Evolutionary conservation across 1,140 invertebrate genomes (phyloP), one percentile per base, ranked within the genome.

Genomic region (Macrocentrus cingulum): DNA sequence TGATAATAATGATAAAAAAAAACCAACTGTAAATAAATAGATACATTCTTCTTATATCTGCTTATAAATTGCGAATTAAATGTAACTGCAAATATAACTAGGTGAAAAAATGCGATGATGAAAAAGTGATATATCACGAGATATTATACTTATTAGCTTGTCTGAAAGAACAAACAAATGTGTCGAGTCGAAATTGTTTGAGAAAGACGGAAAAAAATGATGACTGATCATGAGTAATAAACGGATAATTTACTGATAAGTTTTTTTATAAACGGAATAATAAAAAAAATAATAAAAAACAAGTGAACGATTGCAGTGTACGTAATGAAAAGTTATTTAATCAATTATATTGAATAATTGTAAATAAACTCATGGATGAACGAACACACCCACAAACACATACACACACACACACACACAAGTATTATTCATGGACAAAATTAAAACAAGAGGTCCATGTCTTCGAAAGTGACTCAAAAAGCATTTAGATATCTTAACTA

Each of bases 331-430:
- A 39, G 36, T 9, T 49, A 13, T 49, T 8, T 49, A 49, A 49
- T 49, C 46, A 16, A 49, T 34, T 49, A 6, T 34, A 49, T 49
- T 16, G 22, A 49, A 16, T 49, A 49, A 34, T 49, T 20, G 34
- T 49, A 46, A 34, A 36, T 56, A 36, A 42, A 37, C 22, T n/a
- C 56, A 45, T 49, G 29, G 60, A 52, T 66, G 60, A 64, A 67
- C 36, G 66, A 67, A 68, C 51, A n/a, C n/a, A n/a, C n/a, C n/a
- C n/a, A n/a, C n/a, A n/a, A n/a, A n/a, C n/a, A n/a, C n/a, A n/a
- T n/a, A n/a, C n/a, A n/a, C n/a, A n/a, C n/a, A n/a, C n/a, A 19
- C 5, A 41, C 23, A 44, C 6, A 46, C 15, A 23, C 13, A 44
- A 56, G 54, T 56, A 56, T 49, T 56, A 48, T 34, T 22, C 22